Evolutionary conservation across 2,888 invertebrate genomes (phyloP).

Genomic region (Limnephilus rhombicus): DNA sequence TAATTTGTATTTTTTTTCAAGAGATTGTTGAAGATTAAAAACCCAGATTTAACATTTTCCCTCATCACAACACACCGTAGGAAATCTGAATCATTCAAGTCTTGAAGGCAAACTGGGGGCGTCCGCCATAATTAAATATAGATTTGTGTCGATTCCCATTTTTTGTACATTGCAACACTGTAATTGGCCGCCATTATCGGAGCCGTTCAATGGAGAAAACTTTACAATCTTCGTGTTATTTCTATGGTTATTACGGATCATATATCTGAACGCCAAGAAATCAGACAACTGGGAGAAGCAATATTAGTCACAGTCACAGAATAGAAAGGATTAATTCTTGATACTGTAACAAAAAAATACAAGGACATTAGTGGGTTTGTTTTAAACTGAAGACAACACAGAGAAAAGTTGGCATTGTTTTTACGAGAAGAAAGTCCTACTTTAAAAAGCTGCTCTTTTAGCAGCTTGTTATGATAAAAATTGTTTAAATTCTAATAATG

Average conservation of each 20-base stretch:
- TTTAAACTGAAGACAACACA: not conserved
- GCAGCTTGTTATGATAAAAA: not conserved
- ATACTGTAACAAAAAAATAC: no score
- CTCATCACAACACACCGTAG: constrained; percentile 25
- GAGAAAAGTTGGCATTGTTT: not conserved
- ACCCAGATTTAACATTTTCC: constrained; percentile 15
- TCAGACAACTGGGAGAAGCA: not conserved
- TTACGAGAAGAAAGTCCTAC: not conserved
- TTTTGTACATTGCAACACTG: constrained; percentile 58
- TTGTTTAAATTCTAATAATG: not conserved
- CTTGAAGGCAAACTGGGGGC: constrained; percentile 28
- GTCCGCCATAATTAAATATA: constrained; percentile 65
- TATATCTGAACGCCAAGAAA: constrained; percentile 13
- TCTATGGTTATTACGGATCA: constrained; percentile 42
- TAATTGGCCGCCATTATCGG: constrained; percentile 57
- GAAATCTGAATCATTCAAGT: constrained; percentile 33
- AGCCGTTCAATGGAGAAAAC: constrained; percentile 57
- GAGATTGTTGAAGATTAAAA: constrained; percentile 23
- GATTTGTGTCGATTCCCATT: constrained; percentile 64
- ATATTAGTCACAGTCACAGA: not conserved
- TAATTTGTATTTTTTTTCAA: not conserved
- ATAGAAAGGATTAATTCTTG: not conserved
- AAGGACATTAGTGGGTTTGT: not conserved
- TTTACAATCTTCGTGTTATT: constrained; percentile 48
- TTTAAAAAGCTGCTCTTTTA: not conserved